Conservation (phyloP, 23 tunicate genomes). For the Ciona savignyi region DNA sequence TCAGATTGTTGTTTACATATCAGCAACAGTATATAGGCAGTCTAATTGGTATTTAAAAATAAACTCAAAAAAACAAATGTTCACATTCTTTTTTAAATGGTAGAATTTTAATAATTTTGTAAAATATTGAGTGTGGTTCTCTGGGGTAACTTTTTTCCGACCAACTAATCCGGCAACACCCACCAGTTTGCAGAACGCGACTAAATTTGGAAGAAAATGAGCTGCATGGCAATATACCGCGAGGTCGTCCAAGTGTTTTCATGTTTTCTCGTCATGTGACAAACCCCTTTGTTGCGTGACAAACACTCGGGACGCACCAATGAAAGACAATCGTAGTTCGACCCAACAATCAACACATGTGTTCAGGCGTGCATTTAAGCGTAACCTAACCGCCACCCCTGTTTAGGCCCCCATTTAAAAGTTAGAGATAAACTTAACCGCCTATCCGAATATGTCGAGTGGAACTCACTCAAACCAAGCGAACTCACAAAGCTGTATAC, state of each 20-base stretch:
- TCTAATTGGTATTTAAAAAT: no score
- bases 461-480: neutral
- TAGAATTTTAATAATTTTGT: no score
- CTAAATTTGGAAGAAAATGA: neutral
- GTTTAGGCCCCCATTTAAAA: neutral
- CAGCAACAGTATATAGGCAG: no score
- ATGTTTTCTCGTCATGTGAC: neutral
- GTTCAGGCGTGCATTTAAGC: neutral
- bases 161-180: neutral
- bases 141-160: no score
- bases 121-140: no score
- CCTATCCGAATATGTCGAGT: neutral
- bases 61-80: no score
- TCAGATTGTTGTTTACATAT: no score
- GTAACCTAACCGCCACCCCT: neutral
- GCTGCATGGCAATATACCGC: no score
- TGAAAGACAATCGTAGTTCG: neutral
- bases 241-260: neutral
- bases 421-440: neutral
- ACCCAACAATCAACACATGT: constrained; percentile 1
- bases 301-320: constrained; percentile 5
- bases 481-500: no score
- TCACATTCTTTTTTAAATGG: no score
- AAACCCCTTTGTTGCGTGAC: constrained; percentile 16
- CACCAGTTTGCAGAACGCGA: neutral